Percentiles rank a stretch among this genome's conserved stretches.
phyloP scores from a whole-genome alignment of 1,140 invertebrate genomes.

The Laupala kohalensis region DNA sequence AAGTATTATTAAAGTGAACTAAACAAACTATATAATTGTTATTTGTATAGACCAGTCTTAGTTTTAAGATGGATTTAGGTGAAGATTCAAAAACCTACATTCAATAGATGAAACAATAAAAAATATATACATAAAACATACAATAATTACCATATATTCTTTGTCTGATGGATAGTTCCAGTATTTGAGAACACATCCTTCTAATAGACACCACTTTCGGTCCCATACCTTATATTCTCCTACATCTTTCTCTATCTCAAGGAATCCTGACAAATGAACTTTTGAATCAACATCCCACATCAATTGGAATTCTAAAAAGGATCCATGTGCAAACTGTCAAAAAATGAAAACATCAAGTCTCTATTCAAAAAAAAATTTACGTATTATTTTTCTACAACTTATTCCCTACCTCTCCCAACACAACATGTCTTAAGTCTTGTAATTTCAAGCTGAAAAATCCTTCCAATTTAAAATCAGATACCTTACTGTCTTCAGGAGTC shows the following conservation, averaged over 20 bases:
- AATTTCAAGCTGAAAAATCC: too few species aligned
- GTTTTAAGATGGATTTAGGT: background rate
- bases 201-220: background rate
- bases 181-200: background rate
- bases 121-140: too few species aligned
- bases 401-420: too few species aligned
- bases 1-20: background rate
- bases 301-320: too few species aligned
- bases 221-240: background rate
- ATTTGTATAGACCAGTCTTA: background rate
- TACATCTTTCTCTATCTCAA: background rate
- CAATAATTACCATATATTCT: background rate
- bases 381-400: too few species aligned
- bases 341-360: too few species aligned
- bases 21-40: background rate
- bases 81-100: background rate
- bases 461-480: too few species aligned
- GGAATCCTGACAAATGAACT: background rate
- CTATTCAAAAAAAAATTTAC: too few species aligned
- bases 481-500: too few species aligned
- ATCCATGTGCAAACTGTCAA: too few species aligned
- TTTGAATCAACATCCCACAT: background rate
- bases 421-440: too few species aligned
- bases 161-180: background rate
- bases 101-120: background rate